phyloP scores from a whole-genome alignment of 1,140 invertebrate species.

The Drosophila parabipectinata region DNA sequence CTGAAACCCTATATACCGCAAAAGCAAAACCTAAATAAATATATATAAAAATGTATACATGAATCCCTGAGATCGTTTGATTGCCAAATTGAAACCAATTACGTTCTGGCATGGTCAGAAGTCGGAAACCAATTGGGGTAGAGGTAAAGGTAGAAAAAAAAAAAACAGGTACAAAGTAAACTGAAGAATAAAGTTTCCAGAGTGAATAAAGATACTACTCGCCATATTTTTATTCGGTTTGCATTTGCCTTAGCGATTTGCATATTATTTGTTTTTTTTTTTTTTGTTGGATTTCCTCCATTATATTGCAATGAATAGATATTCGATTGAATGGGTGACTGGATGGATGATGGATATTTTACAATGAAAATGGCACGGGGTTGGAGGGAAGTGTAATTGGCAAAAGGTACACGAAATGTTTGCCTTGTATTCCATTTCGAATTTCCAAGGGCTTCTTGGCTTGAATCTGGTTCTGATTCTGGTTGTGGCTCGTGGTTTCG shows the following conservation, averaged over 20 bases:
- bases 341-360: neutral
- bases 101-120: constrained; percentile 21
- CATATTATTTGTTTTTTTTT: neutral
- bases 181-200: neutral
- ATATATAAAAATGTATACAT: constrained; percentile 12
- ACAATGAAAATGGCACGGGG: constrained; percentile 5
- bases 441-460: constrained; percentile 36
- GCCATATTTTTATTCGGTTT: constrained; percentile 4
- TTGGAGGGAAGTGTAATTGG: constrained; percentile 29
- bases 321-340: constrained; percentile 1
- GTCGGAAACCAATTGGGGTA: neutral
- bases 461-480: neutral
- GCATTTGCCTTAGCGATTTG: constrained; percentile 29
- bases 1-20: constrained; percentile 4
- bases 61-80: constrained; percentile 41
- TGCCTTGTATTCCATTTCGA: constrained; percentile 63
- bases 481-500: neutral
- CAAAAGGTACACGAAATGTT: constrained; percentile 57
- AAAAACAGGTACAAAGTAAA: neutral
- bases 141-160: neutral
- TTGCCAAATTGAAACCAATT: constrained; percentile 38
- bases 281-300: constrained; percentile 1
- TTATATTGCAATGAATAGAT: constrained; percentile 8
- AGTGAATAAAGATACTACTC: constrained; percentile 5
- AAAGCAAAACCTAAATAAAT: neutral